Percentiles rank a stretch among this genome's conserved stretches.
These are phyloP conservation scores for Ditula angustiorana DNA, from an alignment of 2,888 invertebrate species.

Conservation along the genomic window DNA sequence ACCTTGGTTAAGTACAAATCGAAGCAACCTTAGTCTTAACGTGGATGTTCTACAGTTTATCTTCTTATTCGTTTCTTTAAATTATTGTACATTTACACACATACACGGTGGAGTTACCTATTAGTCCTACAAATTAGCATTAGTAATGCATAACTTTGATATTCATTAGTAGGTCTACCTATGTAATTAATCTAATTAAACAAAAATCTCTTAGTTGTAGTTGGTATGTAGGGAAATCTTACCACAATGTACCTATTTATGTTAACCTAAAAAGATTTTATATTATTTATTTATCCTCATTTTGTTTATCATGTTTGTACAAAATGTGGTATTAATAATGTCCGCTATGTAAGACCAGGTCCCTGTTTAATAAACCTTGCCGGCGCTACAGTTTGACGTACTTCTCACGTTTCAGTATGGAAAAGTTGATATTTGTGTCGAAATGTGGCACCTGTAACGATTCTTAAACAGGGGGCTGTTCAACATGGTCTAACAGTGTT, in stretches of 20 bases:
- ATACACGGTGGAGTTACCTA: constrained; percentile 79
- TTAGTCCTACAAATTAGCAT: constrained; percentile 49
- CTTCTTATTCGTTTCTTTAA: constrained; percentile 38
- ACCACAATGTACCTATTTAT: constrained; percentile 63
- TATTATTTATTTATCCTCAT: constrained; percentile 66
- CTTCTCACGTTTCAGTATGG: no score
- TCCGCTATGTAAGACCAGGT: constrained; percentile 30
- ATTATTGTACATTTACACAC: constrained; percentile 57
- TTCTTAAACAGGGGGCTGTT: no score
- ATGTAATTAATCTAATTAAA: not conserved
- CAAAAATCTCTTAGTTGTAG: constrained; percentile 15
- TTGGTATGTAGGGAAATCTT: constrained; percentile 14
- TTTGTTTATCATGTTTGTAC: constrained; percentile 36
- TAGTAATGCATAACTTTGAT: constrained; percentile 5
- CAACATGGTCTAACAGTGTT: constrained; percentile 26
- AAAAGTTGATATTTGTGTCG: no score
- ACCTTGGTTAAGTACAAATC: constrained; percentile 77
- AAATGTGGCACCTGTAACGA: no score
- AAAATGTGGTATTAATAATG: constrained; percentile 39
- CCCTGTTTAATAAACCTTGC: no score
- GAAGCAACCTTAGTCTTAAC: constrained; percentile 42
- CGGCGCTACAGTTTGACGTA: no score
- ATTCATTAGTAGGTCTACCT: constrained; percentile 1
- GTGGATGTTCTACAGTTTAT: constrained; percentile 44
- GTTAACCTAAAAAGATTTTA: constrained; percentile 59